Percentiles rank a stretch among this genome's conserved stretches.
Evolutionary conservation across 2,113 vertebrate species (phyloP).

Genomic region (Microtus pennsylvanicus): DNA sequence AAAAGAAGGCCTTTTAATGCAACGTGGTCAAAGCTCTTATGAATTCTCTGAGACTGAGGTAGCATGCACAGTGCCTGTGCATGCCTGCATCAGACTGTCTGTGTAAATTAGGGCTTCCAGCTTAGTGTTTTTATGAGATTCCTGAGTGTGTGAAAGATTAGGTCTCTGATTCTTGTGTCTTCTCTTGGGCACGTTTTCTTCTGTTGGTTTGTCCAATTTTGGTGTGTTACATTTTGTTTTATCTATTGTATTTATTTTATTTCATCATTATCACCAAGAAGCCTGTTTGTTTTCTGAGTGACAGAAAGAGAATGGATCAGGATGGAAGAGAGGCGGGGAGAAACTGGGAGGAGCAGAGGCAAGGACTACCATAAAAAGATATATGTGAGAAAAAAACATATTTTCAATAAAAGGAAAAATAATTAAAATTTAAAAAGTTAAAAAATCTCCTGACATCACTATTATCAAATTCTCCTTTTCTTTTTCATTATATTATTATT

Average conservation of each 20-base stretch:
- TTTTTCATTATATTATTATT: neutral
- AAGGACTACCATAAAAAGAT: neutral
- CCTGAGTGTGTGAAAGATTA: neutral
- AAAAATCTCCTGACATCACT: neutral
- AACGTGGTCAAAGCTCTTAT: neutral
- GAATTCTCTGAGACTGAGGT: neutral
- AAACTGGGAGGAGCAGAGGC: neutral
- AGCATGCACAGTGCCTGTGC: neutral
- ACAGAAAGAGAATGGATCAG: neutral
- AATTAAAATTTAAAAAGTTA: neutral
- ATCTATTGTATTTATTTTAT: neutral
- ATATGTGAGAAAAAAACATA: neutral
- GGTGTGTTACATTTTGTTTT: neutral
- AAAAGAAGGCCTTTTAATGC: neutral
- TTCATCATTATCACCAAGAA: neutral
- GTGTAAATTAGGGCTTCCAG: neutral
- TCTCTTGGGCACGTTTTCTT: neutral
- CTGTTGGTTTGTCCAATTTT: neutral
- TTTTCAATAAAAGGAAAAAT: neutral
- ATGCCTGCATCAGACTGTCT: neutral
- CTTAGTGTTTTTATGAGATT: neutral
- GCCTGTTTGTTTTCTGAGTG: neutral
- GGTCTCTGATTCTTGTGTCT: neutral
- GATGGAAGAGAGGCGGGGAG: neutral
- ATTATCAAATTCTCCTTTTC: neutral